Base-by-base conservation (phyloP, 2,113 vertebrate genomes). In the Picathartes gymnocephalus region DNA sequence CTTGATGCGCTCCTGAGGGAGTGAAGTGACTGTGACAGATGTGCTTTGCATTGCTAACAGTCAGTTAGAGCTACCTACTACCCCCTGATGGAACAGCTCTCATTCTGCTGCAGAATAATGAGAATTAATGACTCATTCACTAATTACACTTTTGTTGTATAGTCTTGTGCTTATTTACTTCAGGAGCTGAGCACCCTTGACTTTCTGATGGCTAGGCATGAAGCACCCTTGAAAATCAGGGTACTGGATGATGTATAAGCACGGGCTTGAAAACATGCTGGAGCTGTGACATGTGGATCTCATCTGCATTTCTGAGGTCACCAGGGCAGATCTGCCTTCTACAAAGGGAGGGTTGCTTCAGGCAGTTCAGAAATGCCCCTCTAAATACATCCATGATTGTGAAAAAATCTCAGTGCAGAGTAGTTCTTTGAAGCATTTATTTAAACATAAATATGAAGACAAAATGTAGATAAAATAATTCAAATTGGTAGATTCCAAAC, bases 91-190 rank as follows among this genome's bases (percentile, higher is more conserved):
- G 76, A 94, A 54, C 20, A 69, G 82, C 76, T 78, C 77, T 88
- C 40, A 70, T 71, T 90, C 84, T 90, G 62, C 61, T 37, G 40
- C 6, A 5, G 73, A 88, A 86, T 81, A 94, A 92, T 83, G 81
- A 95, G 65, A 88, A 90, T 90, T 86, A 88, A 86, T 94, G 92
- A 91, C 48, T 93, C 72, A 88, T 74, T 35, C 3, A 8, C 61
- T 96, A 93, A 90, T 94, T 88, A 86, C 2, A 14, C 68, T 82
- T 93, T 80, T 72, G 71, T 86, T 68, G 25, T 83, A 53, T 44
- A 60, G 4, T 13, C 86, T 78, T 84, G 56, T 33, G 44, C 60
- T 83, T 82, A 73, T 91, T 93, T 90, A 92, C 88, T 78, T 53
- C 31, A 73, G 68, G 56, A 93, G 51, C 60, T 25, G 81, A 91